These are phyloP conservation scores for Urosaurus nigricauda DNA, from an alignment of 2,797 vertebrate genomes.

Conservation along the genomic window DNA sequence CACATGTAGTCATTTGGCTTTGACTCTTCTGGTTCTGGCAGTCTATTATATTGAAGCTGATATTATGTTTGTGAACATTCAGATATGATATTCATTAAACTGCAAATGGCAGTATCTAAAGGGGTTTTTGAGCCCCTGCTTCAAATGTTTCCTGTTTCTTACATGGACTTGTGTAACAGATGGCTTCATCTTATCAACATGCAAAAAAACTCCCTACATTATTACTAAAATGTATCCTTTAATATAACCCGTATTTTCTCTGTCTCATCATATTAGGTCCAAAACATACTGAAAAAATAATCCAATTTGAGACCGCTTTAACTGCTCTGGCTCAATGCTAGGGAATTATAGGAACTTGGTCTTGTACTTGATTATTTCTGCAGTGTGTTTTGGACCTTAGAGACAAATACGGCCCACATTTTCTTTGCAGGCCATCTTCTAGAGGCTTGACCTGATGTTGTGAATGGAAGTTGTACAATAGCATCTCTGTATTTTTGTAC, in stretches of 20 bases:
- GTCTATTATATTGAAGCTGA: conserved; percentile 50
- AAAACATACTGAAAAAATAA: too few relatives aligned
- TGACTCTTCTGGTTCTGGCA: conserved; percentile 41
- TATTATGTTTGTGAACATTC: conserved; percentile 61
- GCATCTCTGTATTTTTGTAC: not conserved
- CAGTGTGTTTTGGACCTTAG: too few relatives aligned
- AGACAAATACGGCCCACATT: not conserved
- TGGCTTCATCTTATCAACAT: conserved; percentile 31
- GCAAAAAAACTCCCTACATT: conserved; percentile 49
- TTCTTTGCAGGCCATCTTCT: not conserved
- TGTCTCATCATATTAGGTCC: conserved; percentile 29
- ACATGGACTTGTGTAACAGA: conserved; percentile 39
- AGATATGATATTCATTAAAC: conserved; percentile 55
- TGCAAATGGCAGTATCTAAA: conserved; percentile 56
- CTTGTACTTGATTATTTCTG: too few relatives aligned
- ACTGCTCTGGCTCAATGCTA: too few relatives aligned
- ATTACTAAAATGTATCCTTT: conserved; percentile 14
- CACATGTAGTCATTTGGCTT: conserved; percentile 51
- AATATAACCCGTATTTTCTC: conserved; percentile 22
- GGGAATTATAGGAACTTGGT: too few relatives aligned
- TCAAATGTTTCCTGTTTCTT: conserved; percentile 33
- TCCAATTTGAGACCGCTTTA: too few relatives aligned
- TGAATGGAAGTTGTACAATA: not conserved
- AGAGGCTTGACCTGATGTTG: not conserved
- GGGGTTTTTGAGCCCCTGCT: conserved; percentile 43